Conservation (phyloP, 2,888 invertebrate species). For the Himalopsyche kuldschensis region DNA sequence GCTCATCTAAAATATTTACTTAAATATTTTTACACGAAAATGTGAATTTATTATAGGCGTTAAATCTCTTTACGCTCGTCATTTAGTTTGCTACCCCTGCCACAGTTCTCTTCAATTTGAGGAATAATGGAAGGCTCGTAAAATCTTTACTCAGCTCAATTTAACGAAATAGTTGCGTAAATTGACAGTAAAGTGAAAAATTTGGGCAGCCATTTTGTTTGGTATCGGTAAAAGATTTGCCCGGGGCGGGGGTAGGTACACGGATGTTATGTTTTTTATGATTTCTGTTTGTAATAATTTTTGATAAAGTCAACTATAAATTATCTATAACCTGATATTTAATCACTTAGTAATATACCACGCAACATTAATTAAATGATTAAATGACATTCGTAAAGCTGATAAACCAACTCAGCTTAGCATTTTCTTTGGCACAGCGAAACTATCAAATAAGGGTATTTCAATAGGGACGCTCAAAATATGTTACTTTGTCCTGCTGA, state of each 20-base stretch:
- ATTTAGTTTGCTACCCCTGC: neutral
- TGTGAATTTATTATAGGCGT: neutral
- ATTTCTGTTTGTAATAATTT: no score
- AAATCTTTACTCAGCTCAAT: neutral
- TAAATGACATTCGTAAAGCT: no score
- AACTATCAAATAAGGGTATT: no score
- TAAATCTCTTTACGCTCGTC: neutral
- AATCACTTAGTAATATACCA: no score
- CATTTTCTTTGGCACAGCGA: no score
- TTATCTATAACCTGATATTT: no score
- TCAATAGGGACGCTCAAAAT: no score
- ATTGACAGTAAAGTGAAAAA: neutral
- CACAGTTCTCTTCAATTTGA: neutral
- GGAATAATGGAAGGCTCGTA: neutral
- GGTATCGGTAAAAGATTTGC: neutral
- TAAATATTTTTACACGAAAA: neutral
- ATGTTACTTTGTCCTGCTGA: no score
- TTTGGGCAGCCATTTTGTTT: neutral
- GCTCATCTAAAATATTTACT: neutral
- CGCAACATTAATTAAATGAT: no score
- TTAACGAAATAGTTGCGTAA: neutral
- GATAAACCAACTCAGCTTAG: no score
- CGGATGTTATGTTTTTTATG: neutral
- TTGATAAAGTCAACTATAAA: no score
- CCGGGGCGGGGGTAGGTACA: no score